Conservation (phyloP, 2,888 invertebrate genomes). For the Caenorhabditis parvicauda region DNA sequence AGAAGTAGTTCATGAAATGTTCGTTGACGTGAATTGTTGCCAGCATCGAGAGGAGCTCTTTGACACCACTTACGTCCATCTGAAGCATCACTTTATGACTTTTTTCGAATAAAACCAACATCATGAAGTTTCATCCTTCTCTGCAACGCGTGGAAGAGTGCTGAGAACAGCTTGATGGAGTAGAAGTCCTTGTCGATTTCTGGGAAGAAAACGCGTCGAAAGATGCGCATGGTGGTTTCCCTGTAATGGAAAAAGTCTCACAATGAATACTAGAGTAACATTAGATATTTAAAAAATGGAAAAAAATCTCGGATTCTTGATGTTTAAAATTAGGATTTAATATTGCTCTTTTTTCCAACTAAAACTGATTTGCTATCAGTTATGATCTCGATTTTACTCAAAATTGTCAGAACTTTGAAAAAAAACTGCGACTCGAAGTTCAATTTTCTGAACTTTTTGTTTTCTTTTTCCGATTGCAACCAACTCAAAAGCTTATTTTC, state of each 20-base stretch:
- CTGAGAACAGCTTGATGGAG: constrained; percentile 17
- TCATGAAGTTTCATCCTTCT: constrained; percentile 14
- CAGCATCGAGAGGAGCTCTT: constrained; percentile 15
- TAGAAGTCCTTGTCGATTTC: constrained; percentile 16
- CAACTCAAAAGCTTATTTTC: too few relatives aligned
- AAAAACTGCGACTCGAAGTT: too few relatives aligned
- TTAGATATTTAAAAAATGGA: neutral
- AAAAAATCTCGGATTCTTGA: neutral
- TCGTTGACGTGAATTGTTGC: constrained; percentile 13
- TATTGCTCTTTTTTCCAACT: too few relatives aligned
- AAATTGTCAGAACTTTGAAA: too few relatives aligned
- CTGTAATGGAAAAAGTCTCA: constrained; percentile 17
- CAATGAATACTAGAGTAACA: too few relatives aligned
- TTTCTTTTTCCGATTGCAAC: too few relatives aligned
- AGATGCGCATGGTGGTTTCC: constrained; percentile 43
- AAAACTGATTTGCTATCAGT: too few relatives aligned
- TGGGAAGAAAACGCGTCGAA: constrained; percentile 27
- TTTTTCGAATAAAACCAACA: too few relatives aligned
- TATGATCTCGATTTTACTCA: too few relatives aligned
- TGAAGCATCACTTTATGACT: too few relatives aligned
- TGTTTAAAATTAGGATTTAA: neutral
- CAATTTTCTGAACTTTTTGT: too few relatives aligned
- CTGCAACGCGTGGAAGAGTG: constrained; percentile 13
- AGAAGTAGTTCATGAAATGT: constrained; percentile 9
- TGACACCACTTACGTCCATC: neutral